A percentile compares a stretch with the other conserved stretches of the same genome.
phyloP scores from a whole-genome alignment of 1,140 invertebrate species.

The Tetranychus urticae region DNA sequence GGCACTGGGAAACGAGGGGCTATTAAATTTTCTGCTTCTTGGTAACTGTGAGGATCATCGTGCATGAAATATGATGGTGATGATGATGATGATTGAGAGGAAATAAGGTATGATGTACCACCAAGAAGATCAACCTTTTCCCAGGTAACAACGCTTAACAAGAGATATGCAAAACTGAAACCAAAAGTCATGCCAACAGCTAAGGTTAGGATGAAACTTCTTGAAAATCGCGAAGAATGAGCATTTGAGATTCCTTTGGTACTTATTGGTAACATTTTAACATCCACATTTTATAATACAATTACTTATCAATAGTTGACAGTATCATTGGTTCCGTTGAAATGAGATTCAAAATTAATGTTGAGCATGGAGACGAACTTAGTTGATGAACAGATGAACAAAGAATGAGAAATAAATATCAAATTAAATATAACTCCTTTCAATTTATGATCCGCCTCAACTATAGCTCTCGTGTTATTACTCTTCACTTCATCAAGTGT shows the following conservation, averaged over 20 bases:
- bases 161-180: slow-evolving; percentile 22
- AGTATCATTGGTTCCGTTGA: too few relatives aligned
- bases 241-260: neutral
- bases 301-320: too few relatives aligned
- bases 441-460: too few relatives aligned
- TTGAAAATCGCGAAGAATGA: slow-evolving; percentile 2
- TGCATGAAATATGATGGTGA: slow-evolving; percentile 2
- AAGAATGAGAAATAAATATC: too few relatives aligned
- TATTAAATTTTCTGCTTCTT: slow-evolving; percentile 26
- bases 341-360: too few relatives aligned
- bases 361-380: too few relatives aligned
- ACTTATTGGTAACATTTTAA: too few relatives aligned
- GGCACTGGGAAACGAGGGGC: slow-evolving; percentile 27
- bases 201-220: slow-evolving; percentile 14
- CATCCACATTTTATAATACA: too few relatives aligned
- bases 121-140: slow-evolving; percentile 9
- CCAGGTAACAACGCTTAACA: slow-evolving; percentile 16
- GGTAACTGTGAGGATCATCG: slow-evolving; percentile 32
- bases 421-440: too few relatives aligned
- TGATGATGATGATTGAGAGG: neutral
- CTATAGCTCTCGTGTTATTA: too few relatives aligned
- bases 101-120: neutral
- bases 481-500: too few relatives aligned
- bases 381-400: too few relatives aligned
- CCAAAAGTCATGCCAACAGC: slow-evolving; percentile 20